Evolutionary conservation across 2,888 invertebrate species (phyloP).

Genomic region (Crematogaster levior): DNA sequence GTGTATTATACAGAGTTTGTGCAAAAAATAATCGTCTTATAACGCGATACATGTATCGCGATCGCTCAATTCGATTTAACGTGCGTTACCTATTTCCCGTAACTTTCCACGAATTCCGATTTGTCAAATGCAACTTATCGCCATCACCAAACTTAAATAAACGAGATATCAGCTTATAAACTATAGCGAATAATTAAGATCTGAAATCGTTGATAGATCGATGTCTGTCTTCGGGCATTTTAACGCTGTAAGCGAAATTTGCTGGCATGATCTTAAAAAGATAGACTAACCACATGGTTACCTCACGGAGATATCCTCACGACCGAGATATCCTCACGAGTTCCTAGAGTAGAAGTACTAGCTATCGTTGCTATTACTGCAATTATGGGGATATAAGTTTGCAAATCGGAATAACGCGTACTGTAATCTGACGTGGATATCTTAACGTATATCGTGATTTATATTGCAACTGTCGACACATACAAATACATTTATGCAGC

Average conservation of each 20-base stretch:
- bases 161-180: background rate
- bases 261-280: background rate
- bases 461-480: background rate
- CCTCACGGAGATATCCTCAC: conserved; percentile 60
- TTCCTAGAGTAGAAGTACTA: conserved; percentile 75
- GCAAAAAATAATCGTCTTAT: conserved; percentile 62
- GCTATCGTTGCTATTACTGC: conserved; percentile 17
- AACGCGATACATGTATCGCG: background rate
- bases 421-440: background rate
- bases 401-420: background rate
- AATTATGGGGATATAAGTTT: background rate
- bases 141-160: background rate
- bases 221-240: conserved; percentile 5
- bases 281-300: background rate
- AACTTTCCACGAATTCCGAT: background rate
- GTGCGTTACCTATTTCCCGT: background rate
- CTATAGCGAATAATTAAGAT: too few species aligned
- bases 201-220: background rate
- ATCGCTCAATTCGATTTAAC: conserved; percentile 15
- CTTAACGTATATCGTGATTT: too few species aligned
- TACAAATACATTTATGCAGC: conserved; percentile 29
- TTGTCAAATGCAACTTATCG: background rate
- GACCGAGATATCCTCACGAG: conserved; percentile 46
- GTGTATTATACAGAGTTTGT: conserved; percentile 71
- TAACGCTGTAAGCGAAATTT: background rate